Percentiles rank a stretch among this genome's conserved stretches.
These are phyloP conservation scores for Aelia acuminata DNA, from an alignment of 2,888 invertebrate genomes.

Conservation along the genomic window DNA sequence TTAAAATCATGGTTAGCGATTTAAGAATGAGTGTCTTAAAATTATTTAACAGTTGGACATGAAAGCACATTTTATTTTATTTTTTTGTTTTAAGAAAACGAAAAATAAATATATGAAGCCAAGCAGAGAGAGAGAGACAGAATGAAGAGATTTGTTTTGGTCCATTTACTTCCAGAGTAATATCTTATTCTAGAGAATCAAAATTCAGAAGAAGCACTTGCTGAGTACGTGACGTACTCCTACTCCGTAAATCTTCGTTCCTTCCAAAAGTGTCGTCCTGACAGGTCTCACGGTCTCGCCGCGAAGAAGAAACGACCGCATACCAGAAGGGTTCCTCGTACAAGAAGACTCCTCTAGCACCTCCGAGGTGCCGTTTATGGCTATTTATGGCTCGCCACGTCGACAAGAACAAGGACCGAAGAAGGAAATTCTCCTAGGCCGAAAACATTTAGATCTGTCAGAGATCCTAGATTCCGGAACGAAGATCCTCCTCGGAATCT, in stretches of 20 bases:
- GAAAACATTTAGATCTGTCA: slow-evolving; percentile 13
- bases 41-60: no score
- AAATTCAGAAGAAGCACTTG: slow-evolving; percentile 21
- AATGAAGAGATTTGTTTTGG: background rate
- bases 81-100: no score
- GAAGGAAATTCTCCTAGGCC: background rate
- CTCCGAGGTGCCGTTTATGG: slow-evolving; percentile 10
- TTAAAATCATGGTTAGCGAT: no score
- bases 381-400: background rate
- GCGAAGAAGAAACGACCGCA: background rate
- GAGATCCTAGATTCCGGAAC: background rate
- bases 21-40: no score
- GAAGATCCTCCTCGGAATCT: background rate
- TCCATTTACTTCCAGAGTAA: background rate
- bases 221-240: background rate
- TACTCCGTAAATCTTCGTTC: background rate
- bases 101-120: no score
- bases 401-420: background rate
- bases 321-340: background rate
- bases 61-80: no score
- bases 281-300: background rate
- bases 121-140: no score
- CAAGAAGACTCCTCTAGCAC: background rate
- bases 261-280: background rate
- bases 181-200: slow-evolving; percentile 10